Evolutionary conservation across 2,888 invertebrate genomes (phyloP).

Genomic region (Brachynemurus nebulosus): DNA sequence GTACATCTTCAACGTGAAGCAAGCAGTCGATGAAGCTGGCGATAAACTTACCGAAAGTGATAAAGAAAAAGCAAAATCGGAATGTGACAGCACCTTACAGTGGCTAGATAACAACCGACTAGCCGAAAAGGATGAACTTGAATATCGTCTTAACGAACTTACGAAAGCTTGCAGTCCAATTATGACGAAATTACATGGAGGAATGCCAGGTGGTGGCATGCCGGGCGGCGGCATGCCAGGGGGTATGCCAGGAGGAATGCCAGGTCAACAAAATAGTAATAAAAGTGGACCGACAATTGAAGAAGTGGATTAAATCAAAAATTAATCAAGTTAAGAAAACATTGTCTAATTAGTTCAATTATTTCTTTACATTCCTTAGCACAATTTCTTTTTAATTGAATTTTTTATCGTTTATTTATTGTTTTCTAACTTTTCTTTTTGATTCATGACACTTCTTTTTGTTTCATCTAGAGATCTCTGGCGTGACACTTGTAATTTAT

Average conservation of each 20-base stretch:
- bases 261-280: neutral
- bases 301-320: conserved; percentile 37
- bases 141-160: conserved; percentile 41
- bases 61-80: conserved; percentile 37
- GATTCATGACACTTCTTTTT: no score
- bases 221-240: conserved; percentile 17
- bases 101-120: conserved; percentile 55
- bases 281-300: conserved; percentile 38
- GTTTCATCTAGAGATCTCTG: no score
- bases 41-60: conserved; percentile 48
- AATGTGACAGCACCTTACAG: conserved; percentile 41
- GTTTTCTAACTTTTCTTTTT: no score
- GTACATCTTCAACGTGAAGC: conserved; percentile 53
- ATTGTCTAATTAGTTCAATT: conserved; percentile 10
- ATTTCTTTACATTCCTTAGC: no score
- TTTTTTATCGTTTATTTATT: no score
- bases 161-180: conserved; percentile 35
- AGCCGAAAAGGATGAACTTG: conserved; percentile 53
- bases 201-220: conserved; percentile 18
- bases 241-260: neutral
- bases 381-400: no score
- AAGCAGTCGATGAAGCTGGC: conserved; percentile 47
- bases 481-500: no score
- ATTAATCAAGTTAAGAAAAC: conserved; percentile 5
- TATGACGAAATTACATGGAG: conserved; percentile 42